Percentiles rank a stretch among this genome's conserved stretches.
phyloP scores from a whole-genome alignment of 2,888 invertebrate species.

The Cyclophora punctaria region DNA sequence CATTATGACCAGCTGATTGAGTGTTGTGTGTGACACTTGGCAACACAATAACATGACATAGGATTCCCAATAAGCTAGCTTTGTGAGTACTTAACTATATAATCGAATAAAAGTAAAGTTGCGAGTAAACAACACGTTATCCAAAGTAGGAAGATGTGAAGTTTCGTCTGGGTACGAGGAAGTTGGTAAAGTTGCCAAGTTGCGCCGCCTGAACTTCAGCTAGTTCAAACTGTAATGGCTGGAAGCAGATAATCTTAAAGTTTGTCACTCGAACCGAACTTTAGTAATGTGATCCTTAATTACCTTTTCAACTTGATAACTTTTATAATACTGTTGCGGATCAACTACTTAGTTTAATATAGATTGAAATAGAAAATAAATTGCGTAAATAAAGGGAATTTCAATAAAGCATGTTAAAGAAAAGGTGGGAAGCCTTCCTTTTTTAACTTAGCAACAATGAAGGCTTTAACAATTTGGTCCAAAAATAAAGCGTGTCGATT shows the following conservation, averaged over 20 bases:
- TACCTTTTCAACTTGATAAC: constrained; percentile 30
- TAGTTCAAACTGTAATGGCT: constrained; percentile 56
- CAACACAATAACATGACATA: neutral
- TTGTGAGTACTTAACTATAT: no score
- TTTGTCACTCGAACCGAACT: constrained; percentile 51
- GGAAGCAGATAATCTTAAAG: constrained; percentile 57
- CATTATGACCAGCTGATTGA: constrained; percentile 19
- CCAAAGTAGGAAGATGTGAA: constrained; percentile 32
- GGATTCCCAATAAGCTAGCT: no score
- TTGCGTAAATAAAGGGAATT: no score
- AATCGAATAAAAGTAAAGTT: constrained; percentile 23
- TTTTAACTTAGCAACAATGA: constrained; percentile 3
- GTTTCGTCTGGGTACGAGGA: constrained; percentile 32
- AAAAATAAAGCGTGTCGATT: neutral
- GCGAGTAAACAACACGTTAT: constrained; percentile 36
- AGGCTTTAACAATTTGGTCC: constrained; percentile 1
- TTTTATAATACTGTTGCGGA: no score
- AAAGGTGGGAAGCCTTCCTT: no score
- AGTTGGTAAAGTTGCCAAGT: constrained; percentile 50
- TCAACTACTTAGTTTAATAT: no score
- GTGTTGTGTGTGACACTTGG: neutral
- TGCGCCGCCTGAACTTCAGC: constrained; percentile 40
- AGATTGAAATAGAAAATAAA: no score
- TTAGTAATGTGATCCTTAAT: constrained; percentile 47
- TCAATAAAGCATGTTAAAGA: no score